Conservation (phyloP, 2,888 invertebrate genomes). For the Lasioglossum pauxillum region DNA sequence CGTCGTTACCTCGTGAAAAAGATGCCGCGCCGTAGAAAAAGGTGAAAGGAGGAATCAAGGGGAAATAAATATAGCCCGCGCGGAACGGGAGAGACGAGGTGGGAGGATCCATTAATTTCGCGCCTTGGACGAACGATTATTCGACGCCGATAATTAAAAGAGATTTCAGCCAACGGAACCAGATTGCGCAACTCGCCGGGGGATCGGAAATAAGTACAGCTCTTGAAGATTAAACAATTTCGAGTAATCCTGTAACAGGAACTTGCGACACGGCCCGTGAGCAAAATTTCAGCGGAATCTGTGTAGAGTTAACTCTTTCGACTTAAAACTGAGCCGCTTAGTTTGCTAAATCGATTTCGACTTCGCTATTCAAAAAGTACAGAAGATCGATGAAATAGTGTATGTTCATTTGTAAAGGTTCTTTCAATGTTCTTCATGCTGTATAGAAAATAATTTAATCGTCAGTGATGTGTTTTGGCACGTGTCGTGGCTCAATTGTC, state of each 20-base stretch:
- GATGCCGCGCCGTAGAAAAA: conserved; percentile 50
- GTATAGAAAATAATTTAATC: too few relatives aligned
- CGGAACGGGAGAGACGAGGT: neutral
- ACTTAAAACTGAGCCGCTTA: neutral
- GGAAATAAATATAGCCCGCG: conserved; percentile 33
- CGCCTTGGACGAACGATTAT: conserved; percentile 61
- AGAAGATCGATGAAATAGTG: neutral
- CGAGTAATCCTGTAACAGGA: neutral
- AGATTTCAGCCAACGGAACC: conserved; percentile 18
- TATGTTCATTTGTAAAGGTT: neutral
- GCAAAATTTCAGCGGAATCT: neutral
- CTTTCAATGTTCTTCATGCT: neutral
- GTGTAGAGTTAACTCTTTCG: neutral
- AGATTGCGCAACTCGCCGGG: neutral
- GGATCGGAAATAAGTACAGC: neutral
- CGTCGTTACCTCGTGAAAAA: conserved; percentile 62
- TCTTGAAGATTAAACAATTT: conserved; percentile 8
- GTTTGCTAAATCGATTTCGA: neutral
- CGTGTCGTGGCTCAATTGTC: too few relatives aligned
- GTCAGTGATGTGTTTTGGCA: too few relatives aligned
- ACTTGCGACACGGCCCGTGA: neutral
- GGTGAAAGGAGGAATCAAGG: conserved; percentile 26
- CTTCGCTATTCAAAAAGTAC: neutral
- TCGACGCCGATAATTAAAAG: conserved; percentile 67
- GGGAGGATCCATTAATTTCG: conserved; percentile 60